phyloP scores from a whole-genome alignment of 2,113 vertebrate genomes.

The Gracilinanus agilis region DNA sequence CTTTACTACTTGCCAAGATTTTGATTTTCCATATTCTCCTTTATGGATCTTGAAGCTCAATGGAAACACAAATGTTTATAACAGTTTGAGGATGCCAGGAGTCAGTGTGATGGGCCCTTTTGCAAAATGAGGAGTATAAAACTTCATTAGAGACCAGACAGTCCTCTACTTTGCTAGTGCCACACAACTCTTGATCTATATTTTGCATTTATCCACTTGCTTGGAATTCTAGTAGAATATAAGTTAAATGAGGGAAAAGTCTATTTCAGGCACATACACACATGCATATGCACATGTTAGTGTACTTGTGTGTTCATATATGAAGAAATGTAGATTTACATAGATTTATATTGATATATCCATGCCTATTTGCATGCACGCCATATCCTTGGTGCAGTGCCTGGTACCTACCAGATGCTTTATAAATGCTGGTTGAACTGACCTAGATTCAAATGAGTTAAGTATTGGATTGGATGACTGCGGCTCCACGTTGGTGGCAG shows the following conservation, averaged over 20 bases:
- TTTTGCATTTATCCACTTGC: not conserved
- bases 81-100: not conserved
- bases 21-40: not conserved
- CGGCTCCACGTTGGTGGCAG: not conserved
- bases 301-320: not conserved
- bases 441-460: not conserved
- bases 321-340: not conserved
- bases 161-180: not conserved
- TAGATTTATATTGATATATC: not conserved
- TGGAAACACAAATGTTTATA: not conserved
- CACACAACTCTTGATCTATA: not conserved
- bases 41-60: not conserved
- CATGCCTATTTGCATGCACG: not conserved
- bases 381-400: not conserved
- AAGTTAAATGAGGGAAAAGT: not conserved
- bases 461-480: not conserved
- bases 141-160: not conserved
- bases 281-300: not conserved
- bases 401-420: not conserved
- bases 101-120: not conserved
- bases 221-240: not conserved
- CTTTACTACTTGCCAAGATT: not conserved
- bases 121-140: not conserved
- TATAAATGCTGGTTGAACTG: too few species aligned
- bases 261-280: not conserved